phyloP scores from a whole-genome alignment of 2,113 vertebrate species.

The Falco punctatus region DNA sequence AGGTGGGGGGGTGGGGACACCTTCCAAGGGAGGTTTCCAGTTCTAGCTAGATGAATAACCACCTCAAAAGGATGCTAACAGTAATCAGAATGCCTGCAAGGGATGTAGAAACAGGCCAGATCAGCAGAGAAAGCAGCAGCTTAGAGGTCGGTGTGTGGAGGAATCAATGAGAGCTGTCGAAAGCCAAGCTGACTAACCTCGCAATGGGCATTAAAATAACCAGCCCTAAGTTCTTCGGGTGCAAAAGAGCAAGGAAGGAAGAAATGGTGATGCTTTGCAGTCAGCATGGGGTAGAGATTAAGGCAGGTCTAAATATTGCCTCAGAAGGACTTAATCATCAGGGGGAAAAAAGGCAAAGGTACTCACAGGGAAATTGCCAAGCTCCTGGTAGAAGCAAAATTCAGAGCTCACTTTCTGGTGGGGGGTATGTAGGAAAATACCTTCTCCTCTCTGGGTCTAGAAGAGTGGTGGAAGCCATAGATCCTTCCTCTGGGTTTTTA shows the following conservation, averaged over 20 bases:
- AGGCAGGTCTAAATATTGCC: background rate
- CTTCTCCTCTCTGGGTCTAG: background rate
- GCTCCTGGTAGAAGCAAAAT: background rate
- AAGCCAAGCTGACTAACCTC: background rate
- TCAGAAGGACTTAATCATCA: background rate
- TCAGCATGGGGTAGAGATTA: background rate
- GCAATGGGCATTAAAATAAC: background rate
- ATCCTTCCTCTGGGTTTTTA: background rate
- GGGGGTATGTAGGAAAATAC: background rate
- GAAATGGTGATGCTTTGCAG: background rate
- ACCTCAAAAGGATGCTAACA: constrained; percentile 28
- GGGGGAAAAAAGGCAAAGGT: background rate
- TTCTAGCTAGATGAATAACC: background rate
- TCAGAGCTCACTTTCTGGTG: background rate
- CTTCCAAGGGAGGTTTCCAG: background rate
- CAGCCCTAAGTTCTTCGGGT: background rate
- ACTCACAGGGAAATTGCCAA: background rate
- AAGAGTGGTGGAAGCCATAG: background rate
- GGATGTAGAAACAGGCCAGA: background rate
- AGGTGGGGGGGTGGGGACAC: background rate
- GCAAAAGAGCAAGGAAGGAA: background rate
- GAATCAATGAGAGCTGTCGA: background rate
- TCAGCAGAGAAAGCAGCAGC: background rate
- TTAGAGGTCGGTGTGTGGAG: background rate
- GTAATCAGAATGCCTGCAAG: constrained; percentile 10